phyloP scores from a whole-genome alignment of 1,140 invertebrate genomes.

The Eubasilissa regina region DNA sequence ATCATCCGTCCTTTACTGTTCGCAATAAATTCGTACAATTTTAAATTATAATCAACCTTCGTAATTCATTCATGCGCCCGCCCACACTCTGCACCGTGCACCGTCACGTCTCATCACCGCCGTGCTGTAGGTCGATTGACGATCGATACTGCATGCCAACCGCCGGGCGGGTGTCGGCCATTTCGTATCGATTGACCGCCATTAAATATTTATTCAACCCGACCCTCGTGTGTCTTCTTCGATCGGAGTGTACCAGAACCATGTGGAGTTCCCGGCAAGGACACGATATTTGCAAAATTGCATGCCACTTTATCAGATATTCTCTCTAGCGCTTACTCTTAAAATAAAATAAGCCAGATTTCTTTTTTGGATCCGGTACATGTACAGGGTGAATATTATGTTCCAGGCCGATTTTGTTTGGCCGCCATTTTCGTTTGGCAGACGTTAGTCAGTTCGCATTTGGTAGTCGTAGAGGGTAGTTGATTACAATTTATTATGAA shows the following conservation, averaged over 20 bases:
- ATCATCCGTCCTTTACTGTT: not conserved
- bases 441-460: no score
- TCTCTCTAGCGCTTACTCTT: no score
- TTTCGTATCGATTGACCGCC: slow-evolving; percentile 23
- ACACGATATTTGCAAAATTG: no score
- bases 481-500: no score
- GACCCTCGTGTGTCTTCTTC: not conserved
- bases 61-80: slow-evolving; percentile 8
- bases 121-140: not conserved
- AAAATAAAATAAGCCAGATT: no score
- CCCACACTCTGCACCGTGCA: not conserved
- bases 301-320: no score
- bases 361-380: no score
- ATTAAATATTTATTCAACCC: slow-evolving; percentile 15
- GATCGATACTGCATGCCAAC: slow-evolving; percentile 10
- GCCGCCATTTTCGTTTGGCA: no score
- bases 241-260: not conserved
- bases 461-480: no score
- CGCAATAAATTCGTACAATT: slow-evolving; percentile 1
- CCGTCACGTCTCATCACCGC: not conserved
- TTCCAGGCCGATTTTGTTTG: no score
- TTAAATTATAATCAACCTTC: slow-evolving; percentile 3
- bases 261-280: no score
- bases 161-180: not conserved
- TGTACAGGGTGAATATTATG: no score